phyloP scores from a whole-genome alignment of 1,140 invertebrate species.

The Magallana gigas region DNA sequence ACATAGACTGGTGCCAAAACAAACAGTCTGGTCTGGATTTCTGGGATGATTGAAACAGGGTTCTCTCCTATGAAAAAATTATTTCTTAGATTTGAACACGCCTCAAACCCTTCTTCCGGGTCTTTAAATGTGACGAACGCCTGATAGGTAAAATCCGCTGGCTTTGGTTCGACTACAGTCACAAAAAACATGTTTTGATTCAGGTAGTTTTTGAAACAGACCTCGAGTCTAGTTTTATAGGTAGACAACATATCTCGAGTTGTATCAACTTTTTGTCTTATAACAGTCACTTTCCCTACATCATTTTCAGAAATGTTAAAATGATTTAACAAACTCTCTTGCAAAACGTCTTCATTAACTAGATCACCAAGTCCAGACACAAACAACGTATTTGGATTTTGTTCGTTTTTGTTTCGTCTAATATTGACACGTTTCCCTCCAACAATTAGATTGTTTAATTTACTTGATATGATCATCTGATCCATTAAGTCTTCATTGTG shows the following conservation, averaged over 20 bases:
- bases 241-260: not conserved
- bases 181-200: slow-evolving; percentile 49
- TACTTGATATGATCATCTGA: not conserved
- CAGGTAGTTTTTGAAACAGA: slow-evolving; percentile 44
- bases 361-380: slow-evolving; percentile 32
- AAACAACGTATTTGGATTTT: not conserved
- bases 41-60: slow-evolving; percentile 53
- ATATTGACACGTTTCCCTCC: slow-evolving; percentile 37
- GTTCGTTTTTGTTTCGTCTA: no score
- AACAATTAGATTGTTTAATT: slow-evolving; percentile 21
- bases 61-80: slow-evolving; percentile 44
- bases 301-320: slow-evolving; percentile 29
- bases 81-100: slow-evolving; percentile 46
- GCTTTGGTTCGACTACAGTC: slow-evolving; percentile 39
- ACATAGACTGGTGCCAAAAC: slow-evolving; percentile 56
- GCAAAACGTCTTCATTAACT: slow-evolving; percentile 59
- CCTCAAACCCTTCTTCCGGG: slow-evolving; percentile 59
- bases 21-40: slow-evolving; percentile 57
- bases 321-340: slow-evolving; percentile 51
- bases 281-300: slow-evolving; percentile 50
- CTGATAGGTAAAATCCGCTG: slow-evolving; percentile 21
- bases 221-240: slow-evolving; percentile 31
- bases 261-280: slow-evolving; percentile 49
- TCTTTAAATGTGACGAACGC: slow-evolving; percentile 64
- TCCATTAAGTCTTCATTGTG: not conserved